Percentiles rank a stretch among this genome's conserved stretches.
phyloP scores from a whole-genome alignment of 2,888 invertebrate genomes.

The Odiellus spinosus region DNA sequence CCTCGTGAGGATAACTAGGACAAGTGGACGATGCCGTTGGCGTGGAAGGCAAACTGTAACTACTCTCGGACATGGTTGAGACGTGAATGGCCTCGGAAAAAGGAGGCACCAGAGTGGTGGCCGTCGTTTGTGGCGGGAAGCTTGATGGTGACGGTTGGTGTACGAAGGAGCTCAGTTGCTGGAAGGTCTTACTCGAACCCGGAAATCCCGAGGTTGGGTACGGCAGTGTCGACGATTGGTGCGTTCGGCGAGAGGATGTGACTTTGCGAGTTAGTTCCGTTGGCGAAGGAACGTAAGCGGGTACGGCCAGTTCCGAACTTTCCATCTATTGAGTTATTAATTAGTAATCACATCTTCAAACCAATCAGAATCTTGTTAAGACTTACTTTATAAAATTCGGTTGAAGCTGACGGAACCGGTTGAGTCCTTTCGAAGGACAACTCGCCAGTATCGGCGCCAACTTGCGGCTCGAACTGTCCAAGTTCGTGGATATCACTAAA shows the following conservation, averaged over 20 bases:
- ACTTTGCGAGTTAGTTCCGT: too few species aligned
- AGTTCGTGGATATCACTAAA: slow-evolving; percentile 2
- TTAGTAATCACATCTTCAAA: too few species aligned
- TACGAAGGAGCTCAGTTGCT: too few species aligned
- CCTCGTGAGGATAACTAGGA: slow-evolving; percentile 4
- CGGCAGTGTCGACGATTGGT: not conserved
- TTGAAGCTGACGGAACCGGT: not conserved
- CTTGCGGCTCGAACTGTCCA: too few species aligned
- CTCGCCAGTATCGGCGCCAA: too few species aligned
- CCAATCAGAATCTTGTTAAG: not conserved
- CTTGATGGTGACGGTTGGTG: too few species aligned
- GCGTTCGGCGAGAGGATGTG: too few species aligned
- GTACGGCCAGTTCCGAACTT: too few species aligned
- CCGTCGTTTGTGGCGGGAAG: not conserved
- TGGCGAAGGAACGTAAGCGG: too few species aligned
- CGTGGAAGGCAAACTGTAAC: not conserved
- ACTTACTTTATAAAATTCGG: not conserved
- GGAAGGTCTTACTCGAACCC: too few species aligned
- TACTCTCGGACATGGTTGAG: not conserved
- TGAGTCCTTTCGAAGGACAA: not conserved
- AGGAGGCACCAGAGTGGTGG: slow-evolving; percentile 7
- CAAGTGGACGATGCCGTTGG: slow-evolving; percentile 6
- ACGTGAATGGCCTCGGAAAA: not conserved
- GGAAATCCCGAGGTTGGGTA: slow-evolving; percentile 1
- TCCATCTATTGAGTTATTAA: too few species aligned